A percentile compares a stretch with the other conserved stretches of the same genome.
These are phyloP conservation scores for Oreocharis arfaki DNA, from an alignment of 2,113 vertebrate species.

Conservation along the genomic window DNA sequence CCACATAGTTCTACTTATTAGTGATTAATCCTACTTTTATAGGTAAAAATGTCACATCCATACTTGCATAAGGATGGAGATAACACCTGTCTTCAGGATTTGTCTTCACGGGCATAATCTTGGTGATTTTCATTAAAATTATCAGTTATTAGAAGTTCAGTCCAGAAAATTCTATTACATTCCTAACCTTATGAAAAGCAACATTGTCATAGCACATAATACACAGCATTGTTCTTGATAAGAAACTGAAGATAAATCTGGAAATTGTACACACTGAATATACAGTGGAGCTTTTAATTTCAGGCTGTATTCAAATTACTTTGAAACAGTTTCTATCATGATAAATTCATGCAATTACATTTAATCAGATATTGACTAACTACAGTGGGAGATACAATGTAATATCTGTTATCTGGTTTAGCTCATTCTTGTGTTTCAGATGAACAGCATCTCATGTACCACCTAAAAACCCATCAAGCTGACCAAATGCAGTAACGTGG, in stretches of 20 bases:
- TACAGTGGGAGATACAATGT: not conserved
- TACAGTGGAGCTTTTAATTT: conserved; percentile 13
- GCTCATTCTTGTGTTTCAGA: not conserved
- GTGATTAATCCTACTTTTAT: not conserved
- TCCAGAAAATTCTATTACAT: conserved; percentile 41
- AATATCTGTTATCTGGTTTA: not conserved
- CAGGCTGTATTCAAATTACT: conserved; percentile 36
- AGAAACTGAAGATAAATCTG: conserved; percentile 53
- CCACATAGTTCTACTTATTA: not conserved
- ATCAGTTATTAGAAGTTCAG: conserved; percentile 43
- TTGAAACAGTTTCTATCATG: conserved; percentile 38
- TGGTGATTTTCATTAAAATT: conserved; percentile 46
- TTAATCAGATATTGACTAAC: conserved; percentile 53
- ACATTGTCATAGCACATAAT: conserved; percentile 52
- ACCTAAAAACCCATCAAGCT: not conserved
- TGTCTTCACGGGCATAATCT: not conserved
- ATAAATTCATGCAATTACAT: conserved; percentile 58
- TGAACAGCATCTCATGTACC: not conserved
- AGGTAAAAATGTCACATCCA: not conserved
- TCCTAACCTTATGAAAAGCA: conserved; percentile 38
- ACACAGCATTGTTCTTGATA: not conserved
- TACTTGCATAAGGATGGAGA: not conserved
- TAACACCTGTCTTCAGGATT: not conserved
- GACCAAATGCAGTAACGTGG: not conserved
- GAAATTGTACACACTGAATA: conserved; percentile 28